Conservation (phyloP, 37 sponge, comb jelly and placozoan species). For the Amphimedon queenslandica region DNA sequence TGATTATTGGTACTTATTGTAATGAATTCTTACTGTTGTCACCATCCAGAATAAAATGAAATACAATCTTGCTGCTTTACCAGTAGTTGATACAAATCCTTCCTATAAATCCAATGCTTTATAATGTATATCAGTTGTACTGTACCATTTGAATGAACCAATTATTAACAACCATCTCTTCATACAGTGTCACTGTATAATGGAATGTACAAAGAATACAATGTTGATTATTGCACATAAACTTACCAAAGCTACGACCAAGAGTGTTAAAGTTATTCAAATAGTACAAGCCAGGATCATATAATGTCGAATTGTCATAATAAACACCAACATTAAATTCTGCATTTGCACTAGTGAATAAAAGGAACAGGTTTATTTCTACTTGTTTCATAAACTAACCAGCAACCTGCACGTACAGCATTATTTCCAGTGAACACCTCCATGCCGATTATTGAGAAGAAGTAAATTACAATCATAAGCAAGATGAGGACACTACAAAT, state of each 20-base stretch:
- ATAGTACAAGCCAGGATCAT: constrained; percentile 27
- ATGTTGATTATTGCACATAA: constrained; percentile 7
- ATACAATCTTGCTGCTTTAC: constrained; percentile 40
- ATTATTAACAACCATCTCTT: constrained; percentile 84
- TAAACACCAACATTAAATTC: constrained; percentile 27
- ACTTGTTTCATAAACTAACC: too few relatives aligned
- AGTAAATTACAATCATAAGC: constrained; percentile 55
- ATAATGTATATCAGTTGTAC: background rate
- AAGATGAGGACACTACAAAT: constrained; percentile 31
- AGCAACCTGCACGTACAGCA: constrained; percentile 46
- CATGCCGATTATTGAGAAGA: constrained; percentile 83
- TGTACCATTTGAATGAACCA: constrained; percentile 90
- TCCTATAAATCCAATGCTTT: too few relatives aligned
- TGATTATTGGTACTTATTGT: background rate
- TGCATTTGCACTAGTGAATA: constrained; percentile 30
- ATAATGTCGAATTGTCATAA: constrained; percentile 3
- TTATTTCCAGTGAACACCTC: constrained; percentile 41
- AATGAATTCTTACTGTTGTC: constrained; percentile 40
- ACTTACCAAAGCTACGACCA: constrained; percentile 64
- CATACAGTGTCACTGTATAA: constrained; percentile 68
- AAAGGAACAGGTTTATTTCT: too few relatives aligned
- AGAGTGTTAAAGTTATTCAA: constrained; percentile 82
- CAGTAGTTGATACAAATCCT: constrained; percentile 47
- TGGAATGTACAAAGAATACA: background rate
- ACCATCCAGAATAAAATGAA: constrained; percentile 61